These are phyloP conservation scores for Drosophila nikananu DNA, from an alignment of 1,140 invertebrate genomes.

Conservation along the genomic window DNA sequence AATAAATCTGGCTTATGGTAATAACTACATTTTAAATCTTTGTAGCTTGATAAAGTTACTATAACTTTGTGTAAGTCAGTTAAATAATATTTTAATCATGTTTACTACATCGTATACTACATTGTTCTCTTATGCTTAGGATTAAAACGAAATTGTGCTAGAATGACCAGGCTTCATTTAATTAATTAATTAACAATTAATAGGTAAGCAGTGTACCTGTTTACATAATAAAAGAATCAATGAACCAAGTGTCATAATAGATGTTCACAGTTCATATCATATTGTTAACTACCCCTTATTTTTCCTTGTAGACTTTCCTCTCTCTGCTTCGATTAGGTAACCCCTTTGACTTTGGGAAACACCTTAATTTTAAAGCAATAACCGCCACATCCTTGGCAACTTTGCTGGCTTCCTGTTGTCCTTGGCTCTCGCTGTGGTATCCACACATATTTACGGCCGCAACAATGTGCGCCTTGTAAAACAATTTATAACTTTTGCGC, in stretches of 20 bases:
- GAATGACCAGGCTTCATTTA: not conserved
- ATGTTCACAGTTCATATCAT: not conserved
- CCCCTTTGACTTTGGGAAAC: not conserved
- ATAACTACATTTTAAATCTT: not conserved
- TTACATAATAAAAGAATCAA: no score
- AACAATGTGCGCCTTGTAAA: conserved; percentile 78
- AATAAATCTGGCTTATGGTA: not conserved
- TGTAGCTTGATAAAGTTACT: not conserved
- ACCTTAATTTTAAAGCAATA: conserved; percentile 30
- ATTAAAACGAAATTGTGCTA: not conserved
- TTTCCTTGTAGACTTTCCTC: no score
- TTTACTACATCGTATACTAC: not conserved
- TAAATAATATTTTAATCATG: not conserved
- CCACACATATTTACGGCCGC: conserved; percentile 57
- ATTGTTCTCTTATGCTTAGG: not conserved
- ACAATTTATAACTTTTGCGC: conserved; percentile 83
- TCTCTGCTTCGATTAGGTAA: not conserved
- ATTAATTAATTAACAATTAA: not conserved
- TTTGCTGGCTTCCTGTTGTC: conserved; percentile 62
- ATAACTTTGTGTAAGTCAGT: not conserved
- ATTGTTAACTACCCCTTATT: not conserved
- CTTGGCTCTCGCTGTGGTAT: conserved; percentile 35
- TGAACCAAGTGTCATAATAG: not conserved
- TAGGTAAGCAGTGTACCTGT: no score
- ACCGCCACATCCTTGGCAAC: conserved; percentile 34